Conservation (phyloP, 2,888 invertebrate genomes). For the Eristalis tenax region DNA sequence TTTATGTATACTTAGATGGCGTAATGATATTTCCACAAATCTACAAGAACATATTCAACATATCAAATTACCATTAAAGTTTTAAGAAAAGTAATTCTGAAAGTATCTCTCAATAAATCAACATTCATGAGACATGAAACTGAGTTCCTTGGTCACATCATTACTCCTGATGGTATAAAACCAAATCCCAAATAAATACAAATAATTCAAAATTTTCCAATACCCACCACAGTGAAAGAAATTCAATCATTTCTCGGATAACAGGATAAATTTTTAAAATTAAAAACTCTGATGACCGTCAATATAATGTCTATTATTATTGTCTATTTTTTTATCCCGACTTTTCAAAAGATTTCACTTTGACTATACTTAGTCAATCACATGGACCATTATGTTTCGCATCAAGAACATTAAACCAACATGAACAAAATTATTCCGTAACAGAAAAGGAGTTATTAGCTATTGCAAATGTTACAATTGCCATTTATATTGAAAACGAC, state of each 20-base stretch:
- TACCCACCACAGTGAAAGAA: not conserved
- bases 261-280: not conserved
- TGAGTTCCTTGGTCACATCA: not conserved
- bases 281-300: not conserved
- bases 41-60: not conserved
- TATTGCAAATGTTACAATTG: not conserved
- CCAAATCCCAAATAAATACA: not conserved
- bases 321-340: too few species aligned
- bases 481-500: not conserved
- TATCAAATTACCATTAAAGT: not conserved
- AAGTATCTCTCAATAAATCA: constrained; percentile 7
- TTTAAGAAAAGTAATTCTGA: not conserved
- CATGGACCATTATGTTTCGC: not conserved
- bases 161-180: not conserved
- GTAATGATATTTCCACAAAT: not conserved
- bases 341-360: not conserved
- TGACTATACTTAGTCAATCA: not conserved
- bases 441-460: not conserved
- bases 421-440: not conserved
- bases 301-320: not conserved
- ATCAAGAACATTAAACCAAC: not conserved
- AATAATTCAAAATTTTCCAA: not conserved
- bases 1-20: not conserved
- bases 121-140: not conserved
- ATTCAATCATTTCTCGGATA: not conserved